Evolutionary conservation across 2,797 vertebrate species (phyloP), one percentile per base, ranked within the genome.

Genomic region (Neoniphon sammara): DNA sequence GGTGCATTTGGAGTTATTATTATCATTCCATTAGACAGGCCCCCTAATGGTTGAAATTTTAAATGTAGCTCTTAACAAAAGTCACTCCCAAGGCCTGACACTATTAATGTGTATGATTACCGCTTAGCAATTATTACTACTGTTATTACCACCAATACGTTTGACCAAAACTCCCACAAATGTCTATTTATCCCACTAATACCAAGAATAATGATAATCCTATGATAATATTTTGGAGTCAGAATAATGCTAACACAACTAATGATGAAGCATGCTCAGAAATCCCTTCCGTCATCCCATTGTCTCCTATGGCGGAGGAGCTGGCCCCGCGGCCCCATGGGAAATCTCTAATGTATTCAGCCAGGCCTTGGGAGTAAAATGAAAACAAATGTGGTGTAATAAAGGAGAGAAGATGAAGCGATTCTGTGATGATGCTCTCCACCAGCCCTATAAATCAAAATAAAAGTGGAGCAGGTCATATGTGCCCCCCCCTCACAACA

Each of bases 381-480:
- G 92, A 93, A 93, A 94, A 94, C 92, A 93, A 93, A 94, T 93
- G 92, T 88, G 88, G 82, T 91, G 91, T 92, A 93, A 94, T 94
- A 93, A 94, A 94, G 86, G 87, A 85, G 84, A 88, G 90, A 93
- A 92, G 92, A 93, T 92, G 90, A 93, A 93, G 89, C 85, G 91
- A 91, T 93, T 92, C 87, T 85, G 86, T 91, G 91, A 92, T 93
- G 90, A 94, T 92, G 80, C 91, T 91, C 83, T 92, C 87, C 85
- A 89, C 89, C 77, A 75, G 87, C 84, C 83, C 87, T 90, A 93
- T 93, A 93, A 92, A 93, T 93, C 91, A 93, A 92, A 94, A 92
- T 93, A 91, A 92, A 93, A 94, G 87, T 91, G 81, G 91, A 91
- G 90, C 89, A 90, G 88, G 91, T 91, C 89, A 89, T 82, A 87